A percentile compares a stretch with the other conserved stretches of the same genome.
Conservation (phyloP, 2,888 invertebrate species). For the Digitonthophagus gazella region DNA sequence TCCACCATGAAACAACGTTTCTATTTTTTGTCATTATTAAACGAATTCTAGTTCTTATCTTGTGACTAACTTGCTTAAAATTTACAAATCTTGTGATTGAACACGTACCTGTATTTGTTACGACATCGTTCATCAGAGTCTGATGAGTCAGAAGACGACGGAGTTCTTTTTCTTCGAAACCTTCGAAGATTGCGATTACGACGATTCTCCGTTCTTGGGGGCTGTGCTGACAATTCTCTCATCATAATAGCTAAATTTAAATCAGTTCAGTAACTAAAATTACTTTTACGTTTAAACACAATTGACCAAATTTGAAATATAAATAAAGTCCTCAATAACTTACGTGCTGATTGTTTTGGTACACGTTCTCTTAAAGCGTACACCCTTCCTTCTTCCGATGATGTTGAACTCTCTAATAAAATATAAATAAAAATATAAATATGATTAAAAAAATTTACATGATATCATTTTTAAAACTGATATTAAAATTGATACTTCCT, state of each 20-base stretch:
- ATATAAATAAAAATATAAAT: constrained; percentile 19
- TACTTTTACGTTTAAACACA: background rate
- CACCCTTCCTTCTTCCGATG: constrained; percentile 41
- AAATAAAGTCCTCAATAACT: too few species aligned
- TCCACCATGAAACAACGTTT: too few species aligned
- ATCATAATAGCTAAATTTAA: constrained; percentile 13
- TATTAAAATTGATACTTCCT: too few species aligned
- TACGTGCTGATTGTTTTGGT: constrained; percentile 38
- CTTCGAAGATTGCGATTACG: constrained; percentile 36
- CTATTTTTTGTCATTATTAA: too few species aligned
- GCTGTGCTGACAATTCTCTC: constrained; percentile 13
- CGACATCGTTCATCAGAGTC: constrained; percentile 36
- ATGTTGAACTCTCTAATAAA: constrained; percentile 38
- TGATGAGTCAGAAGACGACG: constrained; percentile 35
- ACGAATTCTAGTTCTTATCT: too few species aligned
- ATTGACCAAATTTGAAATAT: too few species aligned
- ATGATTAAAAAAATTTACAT: too few species aligned
- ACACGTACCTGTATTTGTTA: constrained; percentile 29
- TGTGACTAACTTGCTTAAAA: too few species aligned
- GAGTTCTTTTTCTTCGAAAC: constrained; percentile 36
- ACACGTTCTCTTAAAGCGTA: constrained; percentile 46
- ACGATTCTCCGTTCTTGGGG: constrained; percentile 25
- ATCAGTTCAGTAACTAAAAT: too few species aligned
- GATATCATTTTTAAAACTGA: too few species aligned
- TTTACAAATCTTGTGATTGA: too few species aligned